Evolutionary conservation across 2,888 invertebrate species (phyloP), one percentile per base, ranked within the genome.

Genomic region (Euclidia mi): DNA sequence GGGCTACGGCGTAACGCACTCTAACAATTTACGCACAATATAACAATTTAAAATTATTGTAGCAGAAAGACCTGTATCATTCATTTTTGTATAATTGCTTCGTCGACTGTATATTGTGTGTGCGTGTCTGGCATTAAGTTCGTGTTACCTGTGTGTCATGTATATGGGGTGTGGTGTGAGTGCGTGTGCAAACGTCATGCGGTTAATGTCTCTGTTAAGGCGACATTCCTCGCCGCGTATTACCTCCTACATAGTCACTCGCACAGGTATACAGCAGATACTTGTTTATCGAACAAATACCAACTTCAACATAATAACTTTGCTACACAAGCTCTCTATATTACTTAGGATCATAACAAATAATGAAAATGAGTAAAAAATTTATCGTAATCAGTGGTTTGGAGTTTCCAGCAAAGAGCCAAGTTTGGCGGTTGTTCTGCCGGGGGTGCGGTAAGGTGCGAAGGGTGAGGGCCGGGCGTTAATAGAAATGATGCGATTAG

Each of bases 1-100:
- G 17, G 17, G 37, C 37, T 37, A 37, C 18, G 37, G 2, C 17
- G 37, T 37, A 37, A 17, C 37, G 35, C 35, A 32, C 11, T 32
- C 0, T 10, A 29, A 32, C 32, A 32, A 32, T 32, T n/a, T 32
- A 15, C 9, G 14, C 34, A 29, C 14, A 3, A 25, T 32, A 32
- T 3, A 32, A 34, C 15, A 34, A 14, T 34, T 34, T 6, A 34
- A 34, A 14, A 34, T 34, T 4, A 34, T 14, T 34, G 14, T 34
- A 14, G 34, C 34, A 0, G 32, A 11, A 32, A 11, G 10, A n/a
- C 11, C 2, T 11, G n/a, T 2, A 3, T 32, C 11, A 32, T 4
- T 32, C 12, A 0, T 11, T 11, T 0, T 0, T 11, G 35, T 35
- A 2, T 15, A 35, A 6, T 15, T n/a, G n/a, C n/a, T n/a, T n/a